Base-by-base conservation (phyloP, 2,888 invertebrate genomes). In the Eilema sororculum region DNA sequence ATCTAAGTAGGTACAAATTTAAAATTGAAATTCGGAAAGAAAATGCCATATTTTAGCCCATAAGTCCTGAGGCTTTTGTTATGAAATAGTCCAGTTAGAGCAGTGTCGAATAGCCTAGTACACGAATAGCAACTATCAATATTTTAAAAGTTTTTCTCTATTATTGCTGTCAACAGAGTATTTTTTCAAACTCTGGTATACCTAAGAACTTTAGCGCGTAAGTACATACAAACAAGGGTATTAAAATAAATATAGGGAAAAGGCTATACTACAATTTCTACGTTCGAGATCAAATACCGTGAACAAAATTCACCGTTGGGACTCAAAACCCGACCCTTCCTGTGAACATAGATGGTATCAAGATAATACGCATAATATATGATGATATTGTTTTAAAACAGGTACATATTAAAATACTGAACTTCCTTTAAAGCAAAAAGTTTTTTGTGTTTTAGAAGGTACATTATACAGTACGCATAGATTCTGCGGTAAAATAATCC, bases 231-330 rank as follows among this genome's bases (percentile, higher is more conserved):
- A 41, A 16, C 16, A 16, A 13, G 37, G 37, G 13, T 46, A 6
- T 46, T 20, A 20, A 20, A 46, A 46, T 20, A 5, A 20, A 1
- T 20, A 20, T 46, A 41, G 24, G 41, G 24, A 20, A 57, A 63
- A 57, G 33, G 9, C 4, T 12, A n/a, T 30, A 66, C 46, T 20
- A 61, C 25, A 65, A 65, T 62, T 68, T 61, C n/a, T 56, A 62
- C 58, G 41, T 68, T 28, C 16, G 46, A 58, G 59, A 67, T 46
- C 67, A 71, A 64, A 71, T 37, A 66, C 56, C 59, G 63, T 69
- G 66, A 66, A 69, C 63, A 62, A 58, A 69, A 16, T 68, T 62
- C 28, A 33, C 60, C 41, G 30, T 65, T 63, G 68, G 41, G 58
- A 59, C 25, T 58, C 57, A 16, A 61, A 60, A 59, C 63, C 59